Base-by-base conservation (phyloP, 2,888 invertebrate species). In the Polymixis flavicincta region DNA sequence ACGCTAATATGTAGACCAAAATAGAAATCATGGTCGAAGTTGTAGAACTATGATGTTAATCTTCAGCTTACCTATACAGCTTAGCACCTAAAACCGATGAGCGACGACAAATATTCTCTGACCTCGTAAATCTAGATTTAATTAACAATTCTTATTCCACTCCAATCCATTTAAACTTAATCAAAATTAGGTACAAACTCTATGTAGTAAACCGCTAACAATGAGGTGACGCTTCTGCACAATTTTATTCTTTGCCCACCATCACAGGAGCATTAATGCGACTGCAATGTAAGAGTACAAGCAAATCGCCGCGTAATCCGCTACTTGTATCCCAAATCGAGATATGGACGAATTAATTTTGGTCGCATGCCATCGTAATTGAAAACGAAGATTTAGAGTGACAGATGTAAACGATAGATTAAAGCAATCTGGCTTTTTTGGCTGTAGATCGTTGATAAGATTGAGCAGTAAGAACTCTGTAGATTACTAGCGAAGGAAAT, bases 291-390 rank as follows among this genome's bases (percentile, higher is more conserved):
- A 89, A 88, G 83, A 88, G 88, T 88, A 91, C 88, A 89, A 92
- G 94, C 95, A 94, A 95, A 96, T 96, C 94, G 95, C 88, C 92
- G 91, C 85, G 91, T 95, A 96, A 96, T 96, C 95, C 93, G 88
- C 92, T 93, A 92, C 94, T 93, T 92, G 92, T 93, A 93, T 93
- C 92, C 91, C 90, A 88, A 92, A 95, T 94, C 93, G 92, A 90
- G 94, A 95, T 94, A 94, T 93, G 92, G 89, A 89, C 90, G 93
- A 94, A 95, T 95, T 95, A 95, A 96, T 95, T 93, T 93, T 87
- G 92, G 92, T 89, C 93, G 91, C 92, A 92, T 92, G 94, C 91
- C 90, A 87, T 82, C 84, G 91, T 95, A 94, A 96, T 95, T 95
- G 95, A 94, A 94, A 93, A 93, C 88, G 91, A 92, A 91, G 94